phyloP scores from a whole-genome alignment of 2,797 vertebrate species.

The Jordanella pulchra region DNA sequence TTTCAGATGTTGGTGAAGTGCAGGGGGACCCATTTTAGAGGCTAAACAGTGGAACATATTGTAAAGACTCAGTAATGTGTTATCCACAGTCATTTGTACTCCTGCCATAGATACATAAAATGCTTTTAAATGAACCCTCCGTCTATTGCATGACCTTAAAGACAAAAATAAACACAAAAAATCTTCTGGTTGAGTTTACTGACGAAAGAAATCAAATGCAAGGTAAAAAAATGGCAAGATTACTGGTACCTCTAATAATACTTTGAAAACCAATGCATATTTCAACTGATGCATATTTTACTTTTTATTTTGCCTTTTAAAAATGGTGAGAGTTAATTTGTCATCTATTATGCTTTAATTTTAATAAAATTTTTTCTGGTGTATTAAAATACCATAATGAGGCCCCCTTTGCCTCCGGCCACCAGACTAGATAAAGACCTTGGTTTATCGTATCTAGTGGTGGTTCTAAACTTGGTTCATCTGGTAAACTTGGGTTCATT shows the following conservation, averaged over 20 bases:
- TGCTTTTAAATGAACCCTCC: neutral
- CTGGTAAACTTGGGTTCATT: no score
- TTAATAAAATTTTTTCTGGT: neutral
- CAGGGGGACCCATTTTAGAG: constrained; percentile 68
- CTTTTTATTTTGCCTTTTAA: neutral
- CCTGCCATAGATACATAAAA: neutral
- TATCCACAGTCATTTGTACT: constrained; percentile 38
- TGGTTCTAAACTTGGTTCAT: neutral
- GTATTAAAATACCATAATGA: neutral
- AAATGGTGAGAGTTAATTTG: neutral
- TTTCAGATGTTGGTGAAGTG: constrained; percentile 72
- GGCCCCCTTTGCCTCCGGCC: neutral
- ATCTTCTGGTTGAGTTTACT: neutral
- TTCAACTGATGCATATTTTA: neutral
- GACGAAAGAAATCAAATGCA: neutral
- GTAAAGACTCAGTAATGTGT: neutral
- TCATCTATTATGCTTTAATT: no score
- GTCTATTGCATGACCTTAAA: neutral
- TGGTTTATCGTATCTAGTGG: neutral
- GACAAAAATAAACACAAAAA: neutral
- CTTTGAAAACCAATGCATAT: neutral
- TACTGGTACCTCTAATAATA: neutral
- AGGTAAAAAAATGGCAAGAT: neutral
- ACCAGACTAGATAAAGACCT: neutral
- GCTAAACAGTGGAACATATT: constrained; percentile 50